Evolutionary conservation across 1,140 invertebrate genomes (phyloP).

Genomic region (Apis cerana): DNA sequence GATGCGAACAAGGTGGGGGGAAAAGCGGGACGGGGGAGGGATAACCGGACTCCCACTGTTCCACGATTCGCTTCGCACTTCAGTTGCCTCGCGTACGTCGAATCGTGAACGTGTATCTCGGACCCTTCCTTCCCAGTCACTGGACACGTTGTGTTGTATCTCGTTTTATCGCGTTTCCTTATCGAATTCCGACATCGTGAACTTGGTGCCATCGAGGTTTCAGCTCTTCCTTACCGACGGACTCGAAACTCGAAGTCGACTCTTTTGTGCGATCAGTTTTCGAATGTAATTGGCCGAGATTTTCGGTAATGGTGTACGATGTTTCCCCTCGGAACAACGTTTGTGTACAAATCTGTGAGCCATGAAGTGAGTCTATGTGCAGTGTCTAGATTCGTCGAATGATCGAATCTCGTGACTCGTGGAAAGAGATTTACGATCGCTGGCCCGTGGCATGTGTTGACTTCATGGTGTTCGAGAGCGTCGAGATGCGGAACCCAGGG

Average conservation of each 20-base stretch:
- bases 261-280: neutral
- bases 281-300: neutral
- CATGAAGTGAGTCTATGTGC: neutral
- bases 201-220: neutral
- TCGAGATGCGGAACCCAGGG: constrained; percentile 79
- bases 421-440: constrained; percentile 15
- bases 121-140: neutral
- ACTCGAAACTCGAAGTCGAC: neutral
- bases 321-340: neutral
- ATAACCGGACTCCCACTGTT: constrained; percentile 30
- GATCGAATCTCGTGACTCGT: constrained; percentile 31
- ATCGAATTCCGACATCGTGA: neutral
- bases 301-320: constrained; percentile 10
- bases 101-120: neutral
- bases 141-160: constrained; percentile 15
- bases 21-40: neutral
- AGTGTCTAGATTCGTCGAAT: constrained; percentile 14
- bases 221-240: neutral
- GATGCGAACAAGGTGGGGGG: neutral
- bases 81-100: constrained; percentile 70
- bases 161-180: constrained; percentile 4
- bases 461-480: constrained; percentile 79
- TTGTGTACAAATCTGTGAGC: neutral
- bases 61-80: constrained; percentile 54
- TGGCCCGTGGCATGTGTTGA: constrained; percentile 39